Evolutionary conservation across 2,888 invertebrate genomes (phyloP).

Genomic region (Palloptera scutellata): DNA sequence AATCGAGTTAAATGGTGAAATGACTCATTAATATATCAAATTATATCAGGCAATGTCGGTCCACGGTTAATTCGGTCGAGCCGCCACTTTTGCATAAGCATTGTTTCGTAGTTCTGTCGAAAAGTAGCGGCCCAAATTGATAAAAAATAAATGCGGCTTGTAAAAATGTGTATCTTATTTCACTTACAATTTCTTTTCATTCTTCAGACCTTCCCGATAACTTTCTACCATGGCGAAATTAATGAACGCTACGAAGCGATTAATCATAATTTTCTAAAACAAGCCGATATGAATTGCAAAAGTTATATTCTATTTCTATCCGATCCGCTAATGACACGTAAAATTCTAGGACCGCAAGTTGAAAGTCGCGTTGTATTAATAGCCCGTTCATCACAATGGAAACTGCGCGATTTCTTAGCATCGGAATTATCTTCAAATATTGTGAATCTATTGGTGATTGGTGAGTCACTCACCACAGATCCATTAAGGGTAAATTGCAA

Average conservation of each 20-base stretch:
- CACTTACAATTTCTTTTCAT: constrained; percentile 4
- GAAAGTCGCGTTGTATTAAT: constrained; percentile 73
- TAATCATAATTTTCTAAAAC: constrained; percentile 55
- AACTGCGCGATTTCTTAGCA: constrained; percentile 74
- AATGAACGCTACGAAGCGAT: constrained; percentile 65
- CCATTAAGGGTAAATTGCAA: constrained; percentile 63
- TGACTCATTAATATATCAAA: too few relatives aligned
- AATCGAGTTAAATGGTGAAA: too few relatives aligned
- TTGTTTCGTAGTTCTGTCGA: too few relatives aligned
- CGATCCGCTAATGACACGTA: constrained; percentile 69
- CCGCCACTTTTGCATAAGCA: too few relatives aligned
- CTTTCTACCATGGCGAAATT: constrained; percentile 72
- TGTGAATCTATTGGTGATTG: constrained; percentile 75
- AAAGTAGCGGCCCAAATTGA: too few relatives aligned
- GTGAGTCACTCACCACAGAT: constrained; percentile 71
- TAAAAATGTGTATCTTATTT: too few relatives aligned
- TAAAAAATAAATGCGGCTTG: too few relatives aligned
- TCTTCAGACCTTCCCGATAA: constrained; percentile 63
- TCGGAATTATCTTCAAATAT: constrained; percentile 71
- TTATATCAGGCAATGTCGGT: too few relatives aligned
- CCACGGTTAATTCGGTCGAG: too few relatives aligned
- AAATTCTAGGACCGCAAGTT: constrained; percentile 71
- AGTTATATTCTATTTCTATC: constrained; percentile 75
- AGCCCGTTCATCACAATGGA: constrained; percentile 78
- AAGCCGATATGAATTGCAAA: constrained; percentile 67